Conservation (phyloP, 2,888 invertebrate species). For the Oscheius sp. region DNA sequence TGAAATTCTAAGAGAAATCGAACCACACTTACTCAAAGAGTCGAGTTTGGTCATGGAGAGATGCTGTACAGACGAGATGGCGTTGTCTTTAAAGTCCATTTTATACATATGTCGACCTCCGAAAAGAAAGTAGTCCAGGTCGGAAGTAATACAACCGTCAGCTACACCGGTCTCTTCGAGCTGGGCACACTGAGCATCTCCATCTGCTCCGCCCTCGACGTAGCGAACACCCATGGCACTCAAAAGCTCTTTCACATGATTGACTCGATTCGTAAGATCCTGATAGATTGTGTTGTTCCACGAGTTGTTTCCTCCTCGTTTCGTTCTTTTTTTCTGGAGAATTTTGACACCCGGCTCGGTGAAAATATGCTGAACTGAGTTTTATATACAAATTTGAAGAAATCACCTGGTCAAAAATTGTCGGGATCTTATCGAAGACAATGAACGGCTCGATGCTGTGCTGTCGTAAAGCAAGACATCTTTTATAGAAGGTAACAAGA, state of each 20-base stretch:
- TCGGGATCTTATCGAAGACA: slow-evolving; percentile 47
- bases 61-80: slow-evolving; percentile 57
- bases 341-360: slow-evolving; percentile 30
- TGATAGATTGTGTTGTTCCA: slow-evolving; percentile 23
- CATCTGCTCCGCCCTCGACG: slow-evolving; percentile 93
- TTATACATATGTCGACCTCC: slow-evolving; percentile 93
- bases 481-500: slow-evolving; percentile 48
- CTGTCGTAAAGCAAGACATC: slow-evolving; percentile 44
- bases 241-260: slow-evolving; percentile 77
- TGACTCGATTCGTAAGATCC: slow-evolving; percentile 29
- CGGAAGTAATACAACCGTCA: slow-evolving; percentile 94
- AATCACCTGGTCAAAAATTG: slow-evolving; percentile 9
- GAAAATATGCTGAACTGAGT: slow-evolving; percentile 8
- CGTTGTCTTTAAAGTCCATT: slow-evolving; percentile 21
- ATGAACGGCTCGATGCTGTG: slow-evolving; percentile 45
- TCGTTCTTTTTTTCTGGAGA: slow-evolving; percentile 15
- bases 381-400: neutral
- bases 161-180: slow-evolving; percentile 82
- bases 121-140: slow-evolving; percentile 97
- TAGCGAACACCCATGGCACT: slow-evolving; percentile 92
- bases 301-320: slow-evolving; percentile 24
- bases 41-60: slow-evolving; percentile 36
- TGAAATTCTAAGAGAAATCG: neutral
- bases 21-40: slow-evolving; percentile 32
- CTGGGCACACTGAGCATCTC: slow-evolving; percentile 97